Evolutionary conservation across 2,113 vertebrate species (phyloP).

Genomic region (Apodemus speciosus): DNA sequence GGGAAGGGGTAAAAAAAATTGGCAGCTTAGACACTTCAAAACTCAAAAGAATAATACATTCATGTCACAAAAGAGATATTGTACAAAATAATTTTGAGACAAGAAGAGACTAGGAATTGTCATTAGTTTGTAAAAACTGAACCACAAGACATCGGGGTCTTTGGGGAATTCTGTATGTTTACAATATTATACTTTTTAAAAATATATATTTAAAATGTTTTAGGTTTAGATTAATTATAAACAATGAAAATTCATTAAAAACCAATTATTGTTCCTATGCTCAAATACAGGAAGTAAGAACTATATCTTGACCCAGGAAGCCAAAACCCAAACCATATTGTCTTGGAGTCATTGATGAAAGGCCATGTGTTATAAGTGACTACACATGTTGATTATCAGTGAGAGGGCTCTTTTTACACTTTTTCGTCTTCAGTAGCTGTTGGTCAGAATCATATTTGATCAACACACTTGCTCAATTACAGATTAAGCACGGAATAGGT

Average conservation of each 20-base stretch:
- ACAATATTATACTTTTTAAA: not conserved
- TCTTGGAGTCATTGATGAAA: not conserved
- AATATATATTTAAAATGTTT: not conserved
- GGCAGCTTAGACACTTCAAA: not conserved
- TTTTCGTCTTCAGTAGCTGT: not conserved
- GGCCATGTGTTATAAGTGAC: not conserved
- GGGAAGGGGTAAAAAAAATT: constrained; percentile 40
- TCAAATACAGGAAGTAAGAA: constrained; percentile 6
- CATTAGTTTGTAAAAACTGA: constrained; percentile 44
- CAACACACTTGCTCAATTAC: not conserved
- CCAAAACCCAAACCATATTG: not conserved
- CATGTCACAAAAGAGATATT: not conserved
- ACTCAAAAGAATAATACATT: not conserved
- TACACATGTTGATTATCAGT: constrained; percentile 13
- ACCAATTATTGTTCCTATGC: constrained; percentile 18
- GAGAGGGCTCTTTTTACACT: not conserved
- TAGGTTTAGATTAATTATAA: constrained; percentile 6
- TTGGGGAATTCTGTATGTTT: constrained; percentile 19
- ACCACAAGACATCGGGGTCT: not conserved
- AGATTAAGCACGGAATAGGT: not conserved
- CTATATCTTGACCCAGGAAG: not conserved
- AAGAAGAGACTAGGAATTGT: not conserved
- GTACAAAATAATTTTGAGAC: constrained; percentile 34
- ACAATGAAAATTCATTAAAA: constrained; percentile 2
- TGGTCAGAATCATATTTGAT: not conserved